These are phyloP conservation scores for Callaeas wilsoni DNA, from an alignment of 2,113 vertebrate genomes.

Conservation along the genomic window DNA sequence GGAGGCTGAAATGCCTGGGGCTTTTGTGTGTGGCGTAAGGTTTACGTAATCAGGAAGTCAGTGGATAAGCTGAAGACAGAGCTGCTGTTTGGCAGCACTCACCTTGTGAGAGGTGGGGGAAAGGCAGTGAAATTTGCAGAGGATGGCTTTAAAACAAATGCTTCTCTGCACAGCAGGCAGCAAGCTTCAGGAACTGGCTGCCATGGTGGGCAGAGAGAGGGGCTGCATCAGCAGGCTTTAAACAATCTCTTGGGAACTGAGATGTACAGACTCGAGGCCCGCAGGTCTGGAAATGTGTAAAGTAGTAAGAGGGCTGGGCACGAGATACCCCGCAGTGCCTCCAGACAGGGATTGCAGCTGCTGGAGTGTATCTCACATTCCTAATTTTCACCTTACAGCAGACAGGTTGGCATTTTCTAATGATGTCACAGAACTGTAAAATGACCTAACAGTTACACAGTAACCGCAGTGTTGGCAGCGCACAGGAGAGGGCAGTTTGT, in stretches of 20 bases:
- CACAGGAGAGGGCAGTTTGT: not conserved
- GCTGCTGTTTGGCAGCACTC: not conserved
- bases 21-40: not conserved
- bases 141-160: not conserved
- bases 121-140: not conserved
- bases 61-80: not conserved
- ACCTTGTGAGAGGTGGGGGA: not conserved
- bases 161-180: not conserved
- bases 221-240: not conserved
- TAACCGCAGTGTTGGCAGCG: not conserved
- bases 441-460: not conserved
- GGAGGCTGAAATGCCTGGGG: not conserved
- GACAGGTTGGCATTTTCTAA: not conserved
- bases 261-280: rapidly evolving
- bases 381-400: not conserved
- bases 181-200: not conserved
- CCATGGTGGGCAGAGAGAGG: rapidly evolving
- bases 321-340: rapidly evolving
- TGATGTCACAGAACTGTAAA: not conserved
- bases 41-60: not conserved
- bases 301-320: not conserved
- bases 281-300: not conserved
- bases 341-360: not conserved
- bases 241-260: rapidly evolving
- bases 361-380: not conserved